Conservation (phyloP, 2,113 vertebrate genomes). For the Prionailurus viverrinus region DNA sequence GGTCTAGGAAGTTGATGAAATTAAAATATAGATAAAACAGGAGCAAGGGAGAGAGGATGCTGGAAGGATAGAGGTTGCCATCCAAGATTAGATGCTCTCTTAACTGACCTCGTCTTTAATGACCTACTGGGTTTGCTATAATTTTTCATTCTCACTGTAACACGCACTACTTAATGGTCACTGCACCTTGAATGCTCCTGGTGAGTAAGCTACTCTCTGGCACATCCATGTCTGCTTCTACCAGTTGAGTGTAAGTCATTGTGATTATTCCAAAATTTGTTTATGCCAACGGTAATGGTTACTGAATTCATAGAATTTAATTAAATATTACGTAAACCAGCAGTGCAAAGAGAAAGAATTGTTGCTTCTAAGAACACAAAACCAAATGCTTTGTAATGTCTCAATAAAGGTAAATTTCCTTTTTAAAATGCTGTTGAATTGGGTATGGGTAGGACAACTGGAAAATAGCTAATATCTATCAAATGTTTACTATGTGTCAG, state of each 20-base stretch:
- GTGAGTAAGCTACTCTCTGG: background rate
- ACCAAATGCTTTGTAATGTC: conserved; percentile 33
- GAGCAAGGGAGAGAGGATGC: background rate
- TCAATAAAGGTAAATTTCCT: background rate
- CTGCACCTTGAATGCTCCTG: background rate
- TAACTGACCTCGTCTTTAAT: background rate
- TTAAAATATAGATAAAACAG: background rate
- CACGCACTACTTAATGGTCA: background rate
- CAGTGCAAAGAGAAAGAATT: background rate
- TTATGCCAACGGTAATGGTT: background rate
- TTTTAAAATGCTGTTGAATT: conserved; percentile 30
- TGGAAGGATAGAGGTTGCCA: background rate
- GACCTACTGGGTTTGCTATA: background rate
- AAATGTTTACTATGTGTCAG: background rate
- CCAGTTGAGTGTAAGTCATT: background rate
- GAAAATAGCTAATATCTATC: background rate
- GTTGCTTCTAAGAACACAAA: background rate
- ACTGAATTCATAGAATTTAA: conserved; percentile 29
- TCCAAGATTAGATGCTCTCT: background rate
- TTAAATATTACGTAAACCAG: conserved; percentile 23
- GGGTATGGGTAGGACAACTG: background rate
- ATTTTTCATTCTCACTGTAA: background rate
- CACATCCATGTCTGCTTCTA: background rate
- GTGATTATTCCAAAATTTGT: background rate
- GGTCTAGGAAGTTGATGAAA: conserved; percentile 6